These are phyloP conservation scores for Semaprochilodus insignis DNA, from an alignment of 2,797 vertebrate genomes.

Conservation along the genomic window DNA sequence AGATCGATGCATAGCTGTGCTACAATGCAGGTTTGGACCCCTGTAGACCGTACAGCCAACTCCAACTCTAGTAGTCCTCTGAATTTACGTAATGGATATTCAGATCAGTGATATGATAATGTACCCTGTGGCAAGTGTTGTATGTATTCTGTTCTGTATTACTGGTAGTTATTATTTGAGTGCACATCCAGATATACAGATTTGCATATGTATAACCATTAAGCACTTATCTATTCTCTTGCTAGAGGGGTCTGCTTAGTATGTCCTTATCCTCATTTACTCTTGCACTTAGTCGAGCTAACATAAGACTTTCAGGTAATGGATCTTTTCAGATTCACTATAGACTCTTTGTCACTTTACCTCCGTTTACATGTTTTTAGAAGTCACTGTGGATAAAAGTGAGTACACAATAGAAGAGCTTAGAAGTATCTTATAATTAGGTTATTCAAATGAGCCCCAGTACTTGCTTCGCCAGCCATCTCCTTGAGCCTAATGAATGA, in stretches of 20 bases:
- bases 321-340: background rate
- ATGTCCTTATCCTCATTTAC: background rate
- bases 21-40: no score
- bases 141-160: background rate
- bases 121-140: background rate
- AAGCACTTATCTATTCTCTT: background rate
- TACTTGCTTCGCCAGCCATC: conserved; percentile 11
- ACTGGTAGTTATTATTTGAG: background rate
- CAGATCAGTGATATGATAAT: background rate
- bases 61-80: no score
- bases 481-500: conserved; percentile 50
- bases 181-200: background rate
- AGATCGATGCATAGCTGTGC: no score
- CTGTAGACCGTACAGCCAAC: no score
- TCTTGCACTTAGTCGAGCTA: background rate
- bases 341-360: background rate
- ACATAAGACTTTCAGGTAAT: background rate
- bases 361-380: background rate
- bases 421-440: conserved; percentile 24
- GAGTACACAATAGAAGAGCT: background rate
- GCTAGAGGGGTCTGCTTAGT: background rate
- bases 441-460: conserved; percentile 36
- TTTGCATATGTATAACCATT: background rate
- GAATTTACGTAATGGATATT: background rate
- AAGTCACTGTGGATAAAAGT: background rate